phyloP scores from a whole-genome alignment of 2,888 invertebrate genomes.

The Drosophila multiciliata region DNA sequence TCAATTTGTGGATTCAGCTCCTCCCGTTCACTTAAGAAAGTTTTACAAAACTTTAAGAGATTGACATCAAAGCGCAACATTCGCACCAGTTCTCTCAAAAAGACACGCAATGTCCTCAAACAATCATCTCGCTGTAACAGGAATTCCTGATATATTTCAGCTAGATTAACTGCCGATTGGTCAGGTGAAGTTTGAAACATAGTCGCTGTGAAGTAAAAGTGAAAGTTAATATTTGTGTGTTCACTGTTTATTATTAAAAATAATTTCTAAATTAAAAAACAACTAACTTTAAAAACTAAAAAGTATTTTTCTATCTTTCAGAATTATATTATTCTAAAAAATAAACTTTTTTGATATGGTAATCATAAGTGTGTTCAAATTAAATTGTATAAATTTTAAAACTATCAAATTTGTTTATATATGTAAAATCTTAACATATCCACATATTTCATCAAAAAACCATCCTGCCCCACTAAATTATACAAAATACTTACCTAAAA shows the following conservation, averaged over 20 bases:
- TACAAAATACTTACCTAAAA: no score
- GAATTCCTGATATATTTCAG: constrained; percentile 94
- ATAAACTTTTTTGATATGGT: no score
- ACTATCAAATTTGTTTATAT: no score
- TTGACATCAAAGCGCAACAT: constrained; percentile 93
- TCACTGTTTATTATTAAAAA: neutral
- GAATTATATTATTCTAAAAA: no score
- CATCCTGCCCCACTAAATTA: no score
- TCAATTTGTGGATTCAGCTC: constrained; percentile 88
- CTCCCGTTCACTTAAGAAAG: constrained; percentile 88
- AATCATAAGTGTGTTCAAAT: no score
- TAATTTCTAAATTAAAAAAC: neutral
- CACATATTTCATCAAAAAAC: no score
- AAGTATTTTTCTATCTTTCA: no score
- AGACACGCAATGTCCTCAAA: constrained; percentile 92
- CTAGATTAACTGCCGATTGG: constrained; percentile 92
- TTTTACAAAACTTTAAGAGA: constrained; percentile 91
- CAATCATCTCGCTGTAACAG: constrained; percentile 95
- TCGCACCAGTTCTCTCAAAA: constrained; percentile 95
- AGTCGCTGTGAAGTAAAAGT: constrained; percentile 86
- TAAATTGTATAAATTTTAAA: no score
- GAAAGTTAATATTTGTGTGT: neutral
- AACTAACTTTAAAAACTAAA: no score
- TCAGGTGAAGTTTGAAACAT: constrained; percentile 95
- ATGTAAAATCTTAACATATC: no score